Conservation (phyloP, 2,113 vertebrate species). For the Piaya cayana region DNA sequence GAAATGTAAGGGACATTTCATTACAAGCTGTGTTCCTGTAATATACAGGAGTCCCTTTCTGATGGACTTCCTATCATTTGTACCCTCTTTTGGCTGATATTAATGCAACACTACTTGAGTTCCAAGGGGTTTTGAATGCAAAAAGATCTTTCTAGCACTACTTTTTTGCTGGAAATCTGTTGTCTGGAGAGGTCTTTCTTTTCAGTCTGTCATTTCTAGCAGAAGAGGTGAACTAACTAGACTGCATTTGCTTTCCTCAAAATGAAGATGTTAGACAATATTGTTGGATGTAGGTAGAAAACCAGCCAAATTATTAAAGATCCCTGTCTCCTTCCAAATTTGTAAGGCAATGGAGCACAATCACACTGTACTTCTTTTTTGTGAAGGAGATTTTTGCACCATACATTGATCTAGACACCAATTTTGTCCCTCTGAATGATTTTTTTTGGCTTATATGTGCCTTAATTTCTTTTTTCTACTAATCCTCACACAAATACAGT, state of each 20-base stretch:
- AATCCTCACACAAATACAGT: background rate
- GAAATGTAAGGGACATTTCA: background rate
- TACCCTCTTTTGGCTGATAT: background rate
- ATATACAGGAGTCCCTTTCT: background rate
- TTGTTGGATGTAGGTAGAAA: background rate
- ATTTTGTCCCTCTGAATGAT: background rate
- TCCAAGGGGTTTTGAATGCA: background rate
- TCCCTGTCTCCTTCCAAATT: background rate
- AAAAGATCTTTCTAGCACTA: background rate
- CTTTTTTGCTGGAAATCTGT: accelerated
- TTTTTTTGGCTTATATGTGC: background rate
- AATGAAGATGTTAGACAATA: background rate
- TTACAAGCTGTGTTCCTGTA: background rate
- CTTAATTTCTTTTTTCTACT: background rate
- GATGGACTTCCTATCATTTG: background rate
- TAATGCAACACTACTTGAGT: background rate
- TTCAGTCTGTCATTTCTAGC: background rate
- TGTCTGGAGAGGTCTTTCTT: background rate
- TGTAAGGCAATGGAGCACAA: background rate
- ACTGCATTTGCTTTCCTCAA: background rate
- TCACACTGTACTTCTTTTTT: background rate
- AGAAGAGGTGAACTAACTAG: background rate
- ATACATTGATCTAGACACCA: background rate
- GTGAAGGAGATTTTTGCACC: background rate
- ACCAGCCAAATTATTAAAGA: background rate